Evolutionary conservation across 2,797 vertebrate species (phyloP).

Genomic region (Sebastes hubbsi): DNA sequence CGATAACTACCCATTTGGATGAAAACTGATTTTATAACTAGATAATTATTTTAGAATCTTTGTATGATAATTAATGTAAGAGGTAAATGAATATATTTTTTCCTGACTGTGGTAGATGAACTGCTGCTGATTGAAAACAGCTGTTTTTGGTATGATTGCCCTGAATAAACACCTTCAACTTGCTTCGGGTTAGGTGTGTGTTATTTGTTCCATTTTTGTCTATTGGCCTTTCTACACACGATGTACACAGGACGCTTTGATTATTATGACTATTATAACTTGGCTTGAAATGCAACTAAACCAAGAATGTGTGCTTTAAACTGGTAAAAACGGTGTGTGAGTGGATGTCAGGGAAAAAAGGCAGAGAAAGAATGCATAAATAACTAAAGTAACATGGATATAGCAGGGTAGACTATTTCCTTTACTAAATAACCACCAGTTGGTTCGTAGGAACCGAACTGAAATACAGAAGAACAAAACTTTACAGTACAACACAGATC

Average conservation of each 20-base stretch:
- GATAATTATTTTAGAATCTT: slow-evolving; percentile 60
- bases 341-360: neutral
- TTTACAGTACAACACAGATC: neutral
- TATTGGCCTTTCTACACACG: neutral
- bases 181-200: neutral
- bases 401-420: neutral
- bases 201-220: neutral
- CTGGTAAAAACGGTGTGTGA: neutral
- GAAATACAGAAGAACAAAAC: neutral
- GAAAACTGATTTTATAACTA: slow-evolving; percentile 45
- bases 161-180: slow-evolving; percentile 59
- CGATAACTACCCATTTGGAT: slow-evolving; percentile 7
- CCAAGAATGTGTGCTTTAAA: neutral
- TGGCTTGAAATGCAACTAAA: neutral
- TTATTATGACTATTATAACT: neutral
- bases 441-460: neutral
- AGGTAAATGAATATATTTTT: slow-evolving; percentile 62
- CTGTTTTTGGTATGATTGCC: slow-evolving; percentile 47
- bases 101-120: slow-evolving; percentile 25
- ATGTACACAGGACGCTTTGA: neutral
- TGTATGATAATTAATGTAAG: slow-evolving; percentile 47
- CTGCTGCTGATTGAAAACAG: slow-evolving; percentile 34
- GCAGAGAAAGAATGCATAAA: neutral
- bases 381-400: neutral
- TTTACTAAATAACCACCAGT: neutral